These are phyloP conservation scores for Bruchidius siliquastri DNA, from an alignment of 2,888 invertebrate species.

Conservation along the genomic window DNA sequence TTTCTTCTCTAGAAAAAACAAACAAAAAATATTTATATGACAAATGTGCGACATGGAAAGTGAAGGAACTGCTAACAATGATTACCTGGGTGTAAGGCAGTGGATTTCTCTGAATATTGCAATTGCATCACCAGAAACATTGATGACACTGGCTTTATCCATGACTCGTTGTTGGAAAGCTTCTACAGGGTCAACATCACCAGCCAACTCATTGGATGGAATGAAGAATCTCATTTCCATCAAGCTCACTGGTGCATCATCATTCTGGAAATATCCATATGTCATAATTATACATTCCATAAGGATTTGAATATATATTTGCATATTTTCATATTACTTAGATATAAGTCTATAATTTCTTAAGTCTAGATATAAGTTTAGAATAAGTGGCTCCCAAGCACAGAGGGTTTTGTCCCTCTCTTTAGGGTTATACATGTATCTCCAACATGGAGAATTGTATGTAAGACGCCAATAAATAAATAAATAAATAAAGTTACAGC, in stretches of 20 bases:
- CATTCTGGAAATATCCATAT: conserved; percentile 64
- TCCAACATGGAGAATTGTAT: no score
- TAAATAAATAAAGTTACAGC: no score
- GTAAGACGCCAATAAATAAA: no score
- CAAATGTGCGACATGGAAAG: not conserved
- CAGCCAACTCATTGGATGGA: conserved; percentile 81
- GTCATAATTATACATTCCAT: not conserved
- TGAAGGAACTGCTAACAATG: not conserved
- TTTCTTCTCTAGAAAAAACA: no score
- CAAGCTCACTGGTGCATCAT: conserved; percentile 93
- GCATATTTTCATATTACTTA: no score
- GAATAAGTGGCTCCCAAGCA: no score
- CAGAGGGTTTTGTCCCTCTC: no score
- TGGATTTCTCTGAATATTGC: conserved; percentile 95
- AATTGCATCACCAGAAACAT: conserved; percentile 96
- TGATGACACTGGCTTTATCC: conserved; percentile 96
- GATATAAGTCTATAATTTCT: no score
- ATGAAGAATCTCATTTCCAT: conserved; percentile 98
- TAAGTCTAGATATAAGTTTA: no score
- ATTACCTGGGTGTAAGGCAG: conserved; percentile 92
- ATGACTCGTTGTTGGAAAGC: conserved; percentile 96
- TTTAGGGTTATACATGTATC: no score
- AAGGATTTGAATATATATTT: no score
- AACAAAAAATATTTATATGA: not conserved
- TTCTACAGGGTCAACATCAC: conserved; percentile 89